phyloP scores from a whole-genome alignment of 2,113 vertebrate species.

The Tetraodon nigroviridis region DNA sequence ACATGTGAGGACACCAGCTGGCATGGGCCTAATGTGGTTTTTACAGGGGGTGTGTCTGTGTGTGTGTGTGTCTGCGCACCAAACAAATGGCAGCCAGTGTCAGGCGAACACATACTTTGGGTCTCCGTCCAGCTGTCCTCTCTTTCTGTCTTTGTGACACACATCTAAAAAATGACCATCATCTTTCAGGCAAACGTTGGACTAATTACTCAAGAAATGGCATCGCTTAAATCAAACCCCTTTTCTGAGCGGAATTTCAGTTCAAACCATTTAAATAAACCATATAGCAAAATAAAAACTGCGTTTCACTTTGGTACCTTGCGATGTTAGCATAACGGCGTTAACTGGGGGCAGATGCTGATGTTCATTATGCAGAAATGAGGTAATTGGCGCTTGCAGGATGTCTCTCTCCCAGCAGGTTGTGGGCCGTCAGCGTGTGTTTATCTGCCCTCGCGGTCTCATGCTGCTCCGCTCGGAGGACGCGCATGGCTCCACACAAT shows the following conservation, averaged over 20 bases:
- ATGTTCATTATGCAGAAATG: conserved; percentile 34
- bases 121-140: conserved; percentile 60
- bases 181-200: conserved; percentile 1
- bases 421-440: conserved; percentile 28
- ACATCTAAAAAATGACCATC: too few relatives aligned
- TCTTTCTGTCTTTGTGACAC: conserved; percentile 29
- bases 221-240: too few relatives aligned
- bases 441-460: conserved; percentile 27
- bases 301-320: too few relatives aligned
- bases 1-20: conserved; percentile 52
- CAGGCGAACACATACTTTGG: conserved; percentile 33
- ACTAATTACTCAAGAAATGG: too few relatives aligned
- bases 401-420: conserved; percentile 24
- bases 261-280: too few relatives aligned
- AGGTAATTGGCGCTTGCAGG: conserved; percentile 27
- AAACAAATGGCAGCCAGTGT: conserved; percentile 55
- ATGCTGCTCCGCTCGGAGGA: conserved; percentile 36
- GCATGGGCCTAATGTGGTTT: conserved; percentile 42
- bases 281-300: too few relatives aligned
- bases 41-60: conserved; percentile 20
- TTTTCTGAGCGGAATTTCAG: too few relatives aligned
- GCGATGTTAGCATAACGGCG: too few relatives aligned
- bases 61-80: conserved; percentile 19
- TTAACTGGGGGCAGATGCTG: conserved; percentile 5
- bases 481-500: conserved; percentile 26